These are phyloP conservation scores for Alectoris magna DNA, from an alignment of 2,797 vertebrate species.

Conservation along the genomic window DNA sequence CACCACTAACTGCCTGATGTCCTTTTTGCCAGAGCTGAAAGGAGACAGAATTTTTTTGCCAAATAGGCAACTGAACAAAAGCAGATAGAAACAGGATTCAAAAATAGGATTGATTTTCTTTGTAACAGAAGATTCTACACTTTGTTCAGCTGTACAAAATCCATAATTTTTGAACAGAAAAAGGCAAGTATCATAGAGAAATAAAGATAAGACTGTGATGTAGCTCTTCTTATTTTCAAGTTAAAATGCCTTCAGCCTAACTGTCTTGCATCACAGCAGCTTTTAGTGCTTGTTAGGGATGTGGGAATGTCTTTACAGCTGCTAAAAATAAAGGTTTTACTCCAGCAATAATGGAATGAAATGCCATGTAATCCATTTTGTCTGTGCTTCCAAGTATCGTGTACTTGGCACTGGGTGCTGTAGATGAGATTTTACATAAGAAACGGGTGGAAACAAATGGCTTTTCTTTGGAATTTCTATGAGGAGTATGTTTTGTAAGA, in stretches of 20 bases:
- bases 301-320: neutral
- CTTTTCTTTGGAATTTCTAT: neutral
- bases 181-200: neutral
- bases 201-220: neutral
- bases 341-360: slow-evolving; percentile 10
- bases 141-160: neutral
- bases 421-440: neutral
- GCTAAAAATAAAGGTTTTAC: slow-evolving; percentile 45
- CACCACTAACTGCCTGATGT: accelerated
- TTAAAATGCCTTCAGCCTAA: neutral
- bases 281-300: neutral
- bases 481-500: neutral
- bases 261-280: neutral
- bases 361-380: neutral
- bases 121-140: neutral
- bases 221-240: neutral
- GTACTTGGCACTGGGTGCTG: neutral
- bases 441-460: neutral
- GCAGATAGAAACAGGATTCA: neutral
- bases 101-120: neutral
- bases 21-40: neutral
- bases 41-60: neutral
- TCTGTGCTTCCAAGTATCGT: neutral
- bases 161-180: neutral
- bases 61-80: neutral